Evolutionary conservation across 2,113 vertebrate species (phyloP).

Genomic region (Clupea harengus): DNA sequence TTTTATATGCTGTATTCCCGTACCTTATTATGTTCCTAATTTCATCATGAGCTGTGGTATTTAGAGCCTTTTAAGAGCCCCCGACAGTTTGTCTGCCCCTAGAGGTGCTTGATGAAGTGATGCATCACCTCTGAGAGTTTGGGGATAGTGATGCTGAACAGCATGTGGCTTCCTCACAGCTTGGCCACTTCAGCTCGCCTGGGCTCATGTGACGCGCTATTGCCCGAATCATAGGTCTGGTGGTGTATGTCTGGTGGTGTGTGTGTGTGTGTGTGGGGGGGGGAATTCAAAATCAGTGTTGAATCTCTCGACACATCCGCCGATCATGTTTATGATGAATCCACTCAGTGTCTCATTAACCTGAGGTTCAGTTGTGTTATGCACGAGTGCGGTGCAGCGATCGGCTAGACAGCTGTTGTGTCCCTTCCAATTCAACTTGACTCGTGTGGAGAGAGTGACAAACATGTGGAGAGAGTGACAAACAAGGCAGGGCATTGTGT

Average conservation of each 20-base stretch:
- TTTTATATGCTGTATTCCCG: background rate
- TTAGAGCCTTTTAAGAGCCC: background rate
- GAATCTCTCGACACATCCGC: background rate
- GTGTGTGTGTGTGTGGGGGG: background rate
- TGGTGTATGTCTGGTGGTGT: too few relatives aligned
- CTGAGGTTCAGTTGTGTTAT: slow-evolving; percentile 60
- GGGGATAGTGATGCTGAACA: background rate
- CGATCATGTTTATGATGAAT: background rate
- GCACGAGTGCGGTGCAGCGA: background rate
- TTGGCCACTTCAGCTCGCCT: too few relatives aligned
- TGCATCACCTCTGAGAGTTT: background rate
- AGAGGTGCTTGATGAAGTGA: background rate
- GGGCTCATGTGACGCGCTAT: background rate
- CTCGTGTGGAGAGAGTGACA: background rate
- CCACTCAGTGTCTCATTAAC: slow-evolving; percentile 45
- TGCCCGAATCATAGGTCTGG: background rate
- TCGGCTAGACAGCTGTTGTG: background rate
- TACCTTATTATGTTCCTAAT: background rate
- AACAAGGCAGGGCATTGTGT: background rate
- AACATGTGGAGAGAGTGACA: background rate
- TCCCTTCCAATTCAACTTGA: background rate
- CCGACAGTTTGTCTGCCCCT: background rate
- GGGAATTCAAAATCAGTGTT: background rate
- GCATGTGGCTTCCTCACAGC: background rate
- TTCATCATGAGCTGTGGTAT: background rate